Percentiles rank a stretch among this genome's conserved stretches.
Evolutionary conservation across 2,888 invertebrate species (phyloP).

Genomic region (Thera britannica): DNA sequence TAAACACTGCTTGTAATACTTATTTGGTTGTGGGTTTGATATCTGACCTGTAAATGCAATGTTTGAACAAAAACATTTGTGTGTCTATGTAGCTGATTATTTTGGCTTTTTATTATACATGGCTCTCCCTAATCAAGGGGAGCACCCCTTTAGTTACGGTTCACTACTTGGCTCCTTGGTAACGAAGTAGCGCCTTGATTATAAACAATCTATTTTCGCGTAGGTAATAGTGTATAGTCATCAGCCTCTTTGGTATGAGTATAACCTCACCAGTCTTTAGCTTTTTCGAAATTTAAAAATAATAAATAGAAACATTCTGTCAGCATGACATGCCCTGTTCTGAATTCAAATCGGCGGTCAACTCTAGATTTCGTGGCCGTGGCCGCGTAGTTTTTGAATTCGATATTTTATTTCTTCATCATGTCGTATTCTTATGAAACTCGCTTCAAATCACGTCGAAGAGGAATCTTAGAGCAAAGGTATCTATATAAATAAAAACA

Average conservation of each 20-base stretch:
- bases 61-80: no score
- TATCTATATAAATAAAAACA: conserved; percentile 16
- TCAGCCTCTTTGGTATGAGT: conserved; percentile 9
- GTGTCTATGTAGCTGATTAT: no score
- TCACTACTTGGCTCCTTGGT: conserved; percentile 26
- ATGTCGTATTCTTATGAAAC: conserved; percentile 44
- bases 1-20: no score
- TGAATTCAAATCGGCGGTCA: conserved; percentile 25
- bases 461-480: conserved; percentile 28
- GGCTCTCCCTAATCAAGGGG: conserved; percentile 8
- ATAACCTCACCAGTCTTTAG: neutral
- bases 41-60: no score
- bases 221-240: neutral
- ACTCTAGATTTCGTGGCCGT: conserved; percentile 21
- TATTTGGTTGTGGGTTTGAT: no score
- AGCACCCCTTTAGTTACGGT: conserved; percentile 29
- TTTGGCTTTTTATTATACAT: neutral
- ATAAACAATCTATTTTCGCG: neutral
- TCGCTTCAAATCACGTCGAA: conserved; percentile 35
- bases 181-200: conserved; percentile 13
- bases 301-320: conserved; percentile 6
- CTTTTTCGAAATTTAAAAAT: conserved; percentile 17
- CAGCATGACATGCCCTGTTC: conserved; percentile 26
- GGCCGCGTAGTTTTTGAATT: conserved; percentile 29
- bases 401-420: conserved; percentile 20